These are phyloP conservation scores for Mormoops blainvillei DNA, from an alignment of 2,113 vertebrate genomes.

Conservation along the genomic window DNA sequence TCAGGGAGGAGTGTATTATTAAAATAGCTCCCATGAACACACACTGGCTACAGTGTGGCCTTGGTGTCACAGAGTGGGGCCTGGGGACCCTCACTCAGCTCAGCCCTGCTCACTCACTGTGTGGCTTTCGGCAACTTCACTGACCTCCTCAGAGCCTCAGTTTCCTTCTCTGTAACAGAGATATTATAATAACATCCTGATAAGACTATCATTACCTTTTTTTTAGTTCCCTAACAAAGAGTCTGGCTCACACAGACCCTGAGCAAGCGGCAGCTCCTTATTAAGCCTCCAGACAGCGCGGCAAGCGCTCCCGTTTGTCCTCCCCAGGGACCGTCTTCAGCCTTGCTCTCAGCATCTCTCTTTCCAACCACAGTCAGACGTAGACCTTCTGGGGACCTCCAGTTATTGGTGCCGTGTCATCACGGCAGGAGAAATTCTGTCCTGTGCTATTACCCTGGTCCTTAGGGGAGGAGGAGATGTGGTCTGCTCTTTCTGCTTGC, in stretches of 20 bases:
- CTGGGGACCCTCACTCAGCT: fast-evolving
- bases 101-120: not conserved
- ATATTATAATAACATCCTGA: not conserved
- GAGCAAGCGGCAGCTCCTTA: not conserved
- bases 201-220: not conserved
- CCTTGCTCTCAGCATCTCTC: not conserved
- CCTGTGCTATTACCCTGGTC: no score
- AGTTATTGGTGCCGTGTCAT: fast-evolving
- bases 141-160: not conserved
- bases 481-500: not conserved
- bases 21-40: not conserved
- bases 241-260: not conserved
- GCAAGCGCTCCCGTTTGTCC: not conserved
- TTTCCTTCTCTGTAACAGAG: not conserved
- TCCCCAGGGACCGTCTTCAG: not conserved
- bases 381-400: not conserved
- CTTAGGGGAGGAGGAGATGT: not conserved
- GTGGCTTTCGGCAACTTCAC: not conserved
- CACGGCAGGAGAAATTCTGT: fast-evolving
- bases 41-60: not conserved
- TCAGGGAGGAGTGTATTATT: not conserved
- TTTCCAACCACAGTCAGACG: not conserved
- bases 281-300: not conserved
- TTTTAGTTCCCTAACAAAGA: not conserved
- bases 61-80: no score